phyloP scores from a whole-genome alignment of 2,113 vertebrate species.

The Eidolon helvum region DNA sequence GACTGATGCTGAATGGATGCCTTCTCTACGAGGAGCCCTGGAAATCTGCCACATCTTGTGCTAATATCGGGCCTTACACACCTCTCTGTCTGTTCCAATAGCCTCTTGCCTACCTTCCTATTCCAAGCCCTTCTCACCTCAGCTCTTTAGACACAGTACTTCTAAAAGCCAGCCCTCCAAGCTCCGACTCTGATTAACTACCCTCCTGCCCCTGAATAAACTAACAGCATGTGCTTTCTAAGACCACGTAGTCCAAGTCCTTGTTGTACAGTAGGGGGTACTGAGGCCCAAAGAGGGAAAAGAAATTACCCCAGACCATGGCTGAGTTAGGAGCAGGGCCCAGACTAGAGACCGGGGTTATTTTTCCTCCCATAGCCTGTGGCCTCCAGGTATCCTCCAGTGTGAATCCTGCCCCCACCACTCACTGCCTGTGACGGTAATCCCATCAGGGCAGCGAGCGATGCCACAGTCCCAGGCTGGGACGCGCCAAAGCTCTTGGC shows the following conservation, averaged over 20 bases:
- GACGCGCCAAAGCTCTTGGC: slow-evolving; percentile 66
- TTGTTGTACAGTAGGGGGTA: background rate
- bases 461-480: background rate
- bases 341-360: background rate
- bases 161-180: background rate
- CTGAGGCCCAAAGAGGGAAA: background rate
- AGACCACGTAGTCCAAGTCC: background rate
- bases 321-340: background rate
- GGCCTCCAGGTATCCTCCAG: background rate
- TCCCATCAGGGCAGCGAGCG: background rate
- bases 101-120: background rate
- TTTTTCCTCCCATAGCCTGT: background rate
- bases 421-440: background rate
- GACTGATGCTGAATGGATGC: background rate
- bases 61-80: no score
- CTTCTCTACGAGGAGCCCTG: background rate
- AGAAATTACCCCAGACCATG: background rate
- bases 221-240: background rate
- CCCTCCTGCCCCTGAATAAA: background rate
- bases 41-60: background rate
- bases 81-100: background rate
- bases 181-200: background rate
- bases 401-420: background rate
- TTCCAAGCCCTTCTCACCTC: background rate
- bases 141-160: background rate